Base-by-base conservation (phyloP, 2,797 vertebrate species). In the Bucorvus abyssinicus region DNA sequence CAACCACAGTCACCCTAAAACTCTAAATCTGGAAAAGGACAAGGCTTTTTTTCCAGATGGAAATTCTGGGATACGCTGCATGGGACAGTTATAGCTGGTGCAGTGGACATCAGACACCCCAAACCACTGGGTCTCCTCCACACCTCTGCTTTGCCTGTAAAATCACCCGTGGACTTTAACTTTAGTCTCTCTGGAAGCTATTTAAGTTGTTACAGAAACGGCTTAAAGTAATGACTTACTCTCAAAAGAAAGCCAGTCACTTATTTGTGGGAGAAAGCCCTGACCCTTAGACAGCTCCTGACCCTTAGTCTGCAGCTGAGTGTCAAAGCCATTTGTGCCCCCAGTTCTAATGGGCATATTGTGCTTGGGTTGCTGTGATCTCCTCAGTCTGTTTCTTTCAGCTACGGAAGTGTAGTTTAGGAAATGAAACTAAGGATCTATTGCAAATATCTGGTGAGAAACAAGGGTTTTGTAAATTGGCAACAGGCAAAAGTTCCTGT, bases 41-140 rank as follows among this genome's bases (percentile, higher is more conserved):
- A 29, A 8, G 8, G 29, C 7, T 44, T 69, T 90, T 83, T 82
- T 63, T 56, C 27, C 34, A 40, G n/a, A 5, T 53, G 36, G 29
- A 50, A 34, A 90, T 15, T 27, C 70, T 77, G 47, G n/a, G 20
- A 44, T 75, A 83, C 0, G 0, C 57, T 70, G 56, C 49, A 32
- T 0, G 2, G 40, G 30, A 67, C 36, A 63, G 50, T 44, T 64
- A 21, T 2, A 70, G 38, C 24, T 47, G 82, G 49, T 27, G 18
- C 36, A 69, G 49, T 1, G 1, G 12, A 10, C 40, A 53, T 17
- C 61, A 44, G 63, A 15, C 26, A 21, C 0, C 0, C 19, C 0
- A 1, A 84, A 57, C 13, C 50, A 27, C 42, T 21, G 40, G 44
- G 13, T 74, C 38, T 90, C 34, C 52, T 73, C 34, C 40, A 30